phyloP scores from a whole-genome alignment of 2,113 vertebrate species.

The Sialia sialis region DNA sequence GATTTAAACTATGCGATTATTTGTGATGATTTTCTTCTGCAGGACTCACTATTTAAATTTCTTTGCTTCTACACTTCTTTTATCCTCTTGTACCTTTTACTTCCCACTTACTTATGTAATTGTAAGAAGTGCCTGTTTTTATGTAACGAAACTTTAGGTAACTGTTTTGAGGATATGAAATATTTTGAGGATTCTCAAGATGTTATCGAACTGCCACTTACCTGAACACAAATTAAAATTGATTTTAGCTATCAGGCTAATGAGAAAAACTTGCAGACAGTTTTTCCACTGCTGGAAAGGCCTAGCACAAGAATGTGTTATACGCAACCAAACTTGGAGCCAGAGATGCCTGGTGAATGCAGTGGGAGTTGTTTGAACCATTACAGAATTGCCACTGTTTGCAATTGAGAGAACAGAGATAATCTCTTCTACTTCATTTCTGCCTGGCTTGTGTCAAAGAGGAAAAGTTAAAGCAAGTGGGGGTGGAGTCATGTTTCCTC shows the following conservation, averaged over 20 bases:
- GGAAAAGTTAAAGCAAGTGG: background rate
- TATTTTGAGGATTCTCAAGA: background rate
- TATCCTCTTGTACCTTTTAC: background rate
- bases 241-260: background rate
- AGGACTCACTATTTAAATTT: background rate
- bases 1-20: background rate
- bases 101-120: background rate
- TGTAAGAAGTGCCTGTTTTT: background rate
- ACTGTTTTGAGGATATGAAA: background rate
- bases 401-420: background rate
- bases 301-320: background rate
- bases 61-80: background rate
- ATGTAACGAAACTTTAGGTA: background rate
- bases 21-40: background rate
- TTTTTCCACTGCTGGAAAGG: background rate
- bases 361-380: background rate
- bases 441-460: background rate
- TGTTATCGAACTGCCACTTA: background rate
- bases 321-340: background rate
- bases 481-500: background rate
- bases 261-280: background rate
- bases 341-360: background rate
- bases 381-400: background rate
- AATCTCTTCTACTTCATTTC: background rate
- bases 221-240: background rate